Percentiles rank a stretch among this genome's conserved stretches.
Evolutionary conservation across 2,113 vertebrate genomes (phyloP).

Genomic region (Odobenus rosmarus): DNA sequence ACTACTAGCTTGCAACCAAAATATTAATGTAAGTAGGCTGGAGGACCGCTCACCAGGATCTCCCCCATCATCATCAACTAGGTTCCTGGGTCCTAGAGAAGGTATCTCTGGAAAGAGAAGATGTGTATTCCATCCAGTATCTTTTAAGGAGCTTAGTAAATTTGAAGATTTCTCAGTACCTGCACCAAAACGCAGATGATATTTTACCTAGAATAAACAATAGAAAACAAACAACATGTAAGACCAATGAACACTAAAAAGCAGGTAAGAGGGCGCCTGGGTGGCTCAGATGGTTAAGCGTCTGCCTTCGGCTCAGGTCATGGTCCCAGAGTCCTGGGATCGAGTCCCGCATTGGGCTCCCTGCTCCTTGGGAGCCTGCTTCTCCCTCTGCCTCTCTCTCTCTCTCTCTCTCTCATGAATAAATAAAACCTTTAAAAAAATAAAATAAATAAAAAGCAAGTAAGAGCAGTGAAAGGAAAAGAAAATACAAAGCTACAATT

Average conservation of each 20-base stretch:
- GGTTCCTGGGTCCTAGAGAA: not conserved
- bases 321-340: too few relatives aligned
- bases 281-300: too few relatives aligned
- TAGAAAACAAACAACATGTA: not conserved
- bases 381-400: too few relatives aligned
- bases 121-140: constrained; percentile 77
- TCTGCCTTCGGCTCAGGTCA: too few relatives aligned
- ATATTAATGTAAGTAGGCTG: not conserved
- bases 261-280: not conserved
- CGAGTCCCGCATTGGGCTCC: too few relatives aligned
- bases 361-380: too few relatives aligned
- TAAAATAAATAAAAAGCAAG: not conserved
- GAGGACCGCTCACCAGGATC: constrained; percentile 30
- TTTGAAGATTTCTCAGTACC: constrained; percentile 5
- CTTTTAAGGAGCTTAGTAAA: constrained; percentile 55
- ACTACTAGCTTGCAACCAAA: not conserved
- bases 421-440: too few relatives aligned
- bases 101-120: constrained; percentile 27
- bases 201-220: constrained; percentile 87
- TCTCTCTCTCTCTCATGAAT: too few relatives aligned
- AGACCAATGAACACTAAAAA: not conserved
- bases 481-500: not conserved
- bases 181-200: constrained; percentile 93
- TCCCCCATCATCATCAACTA: not conserved
- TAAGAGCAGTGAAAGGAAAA: not conserved